These are phyloP conservation scores for Ormyrus pomaceus DNA, from an alignment of 2,888 invertebrate genomes.

Conservation along the genomic window DNA sequence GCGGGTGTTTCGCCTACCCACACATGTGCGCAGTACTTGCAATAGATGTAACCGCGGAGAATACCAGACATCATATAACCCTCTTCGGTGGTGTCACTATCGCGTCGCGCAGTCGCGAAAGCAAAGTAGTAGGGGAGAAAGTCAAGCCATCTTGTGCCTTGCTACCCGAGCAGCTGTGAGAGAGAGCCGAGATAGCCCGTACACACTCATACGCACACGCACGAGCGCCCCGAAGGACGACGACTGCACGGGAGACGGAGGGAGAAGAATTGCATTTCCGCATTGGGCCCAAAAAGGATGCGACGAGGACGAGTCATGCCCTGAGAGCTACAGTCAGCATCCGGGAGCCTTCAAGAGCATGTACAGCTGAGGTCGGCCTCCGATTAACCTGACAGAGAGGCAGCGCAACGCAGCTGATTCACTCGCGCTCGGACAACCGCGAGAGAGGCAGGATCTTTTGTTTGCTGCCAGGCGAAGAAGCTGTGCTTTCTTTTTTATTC, in stretches of 20 bases:
- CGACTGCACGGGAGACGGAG: background rate
- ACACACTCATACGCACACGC: background rate
- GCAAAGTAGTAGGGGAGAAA: slow-evolving; percentile 27
- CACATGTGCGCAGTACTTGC: no score
- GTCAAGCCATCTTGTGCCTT: slow-evolving; percentile 74
- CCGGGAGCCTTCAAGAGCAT: slow-evolving; percentile 45
- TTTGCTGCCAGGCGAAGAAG: background rate
- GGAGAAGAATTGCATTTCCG: slow-evolving; percentile 17
- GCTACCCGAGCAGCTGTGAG: slow-evolving; percentile 71
- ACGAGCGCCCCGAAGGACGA: background rate
- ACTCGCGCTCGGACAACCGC: background rate
- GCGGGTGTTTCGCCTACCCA: no score
- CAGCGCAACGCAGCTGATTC: slow-evolving; percentile 36
- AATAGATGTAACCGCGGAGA: no score
- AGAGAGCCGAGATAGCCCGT: background rate
- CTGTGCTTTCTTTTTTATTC: slow-evolving; percentile 64
- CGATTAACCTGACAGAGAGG: slow-evolving; percentile 6
- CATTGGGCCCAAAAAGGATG: slow-evolving; percentile 5
- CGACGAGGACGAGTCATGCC: slow-evolving; percentile 28
- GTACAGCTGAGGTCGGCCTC: slow-evolving; percentile 45
- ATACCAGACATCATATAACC: no score
- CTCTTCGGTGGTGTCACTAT: no score
- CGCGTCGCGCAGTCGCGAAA: background rate
- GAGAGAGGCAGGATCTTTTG: background rate
- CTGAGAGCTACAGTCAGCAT: slow-evolving; percentile 45